These are phyloP conservation scores for Grapholita molesta DNA, from an alignment of 1,140 invertebrate genomes.

Conservation along the genomic window DNA sequence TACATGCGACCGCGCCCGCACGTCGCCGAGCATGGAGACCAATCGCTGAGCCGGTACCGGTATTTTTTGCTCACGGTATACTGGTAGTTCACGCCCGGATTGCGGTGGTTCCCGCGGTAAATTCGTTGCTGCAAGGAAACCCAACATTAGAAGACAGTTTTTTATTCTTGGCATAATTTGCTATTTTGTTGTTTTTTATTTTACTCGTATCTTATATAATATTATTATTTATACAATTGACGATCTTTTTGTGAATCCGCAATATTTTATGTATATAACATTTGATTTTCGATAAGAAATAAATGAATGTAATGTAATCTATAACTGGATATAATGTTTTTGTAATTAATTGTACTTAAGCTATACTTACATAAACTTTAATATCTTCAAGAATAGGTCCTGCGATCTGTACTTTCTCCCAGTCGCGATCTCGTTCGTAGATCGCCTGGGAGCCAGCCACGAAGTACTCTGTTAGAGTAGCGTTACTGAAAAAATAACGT, in stretches of 20 bases:
- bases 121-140: constrained; percentile 82
- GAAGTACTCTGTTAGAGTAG: constrained; percentile 83
- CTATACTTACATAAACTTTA: constrained; percentile 86
- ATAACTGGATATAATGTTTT: too few relatives aligned
- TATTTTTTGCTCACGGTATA: constrained; percentile 82
- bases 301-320: too few relatives aligned
- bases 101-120: constrained; percentile 86
- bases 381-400: constrained; percentile 91
- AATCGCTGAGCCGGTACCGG: constrained; percentile 87
- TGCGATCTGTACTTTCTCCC: constrained; percentile 88
- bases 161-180: too few relatives aligned
- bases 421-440: constrained; percentile 89
- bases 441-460: constrained; percentile 90
- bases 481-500: constrained; percentile 44
- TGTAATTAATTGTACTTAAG: neutral
- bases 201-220: too few relatives aligned
- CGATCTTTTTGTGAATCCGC: too few relatives aligned
- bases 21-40: constrained; percentile 87
- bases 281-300: too few relatives aligned
- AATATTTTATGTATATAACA: too few relatives aligned
- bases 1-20: constrained; percentile 87
- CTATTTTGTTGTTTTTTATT: too few relatives aligned
- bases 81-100: constrained; percentile 90
- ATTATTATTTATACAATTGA: too few relatives aligned
- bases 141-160: neutral